phyloP scores from a whole-genome alignment of 2,113 vertebrate species.

The Centrocercus urophasianus region DNA sequence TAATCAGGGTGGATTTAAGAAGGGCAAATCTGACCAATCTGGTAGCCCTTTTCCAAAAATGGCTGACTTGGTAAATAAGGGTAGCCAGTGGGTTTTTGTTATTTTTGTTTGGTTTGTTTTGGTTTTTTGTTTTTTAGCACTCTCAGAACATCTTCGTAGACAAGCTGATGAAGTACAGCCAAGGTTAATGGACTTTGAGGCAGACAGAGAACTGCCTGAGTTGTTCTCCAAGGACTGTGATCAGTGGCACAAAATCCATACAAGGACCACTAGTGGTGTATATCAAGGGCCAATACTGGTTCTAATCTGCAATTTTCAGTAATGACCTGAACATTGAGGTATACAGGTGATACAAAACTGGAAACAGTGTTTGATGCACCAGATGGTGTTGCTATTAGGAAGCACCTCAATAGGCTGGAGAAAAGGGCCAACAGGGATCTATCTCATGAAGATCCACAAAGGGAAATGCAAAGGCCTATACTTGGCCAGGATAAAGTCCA shows the following conservation, averaged over 20 bases:
- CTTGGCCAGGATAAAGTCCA: not conserved
- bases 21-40: not conserved
- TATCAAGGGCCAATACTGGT: not conserved
- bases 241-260: not conserved
- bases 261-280: not conserved
- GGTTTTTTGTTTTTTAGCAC: not conserved
- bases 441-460: not conserved
- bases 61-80: not conserved
- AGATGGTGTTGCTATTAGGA: not conserved
- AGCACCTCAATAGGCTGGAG: not conserved
- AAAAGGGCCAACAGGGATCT: not conserved
- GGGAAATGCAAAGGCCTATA: not conserved
- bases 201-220: not conserved
- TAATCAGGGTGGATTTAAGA: not conserved
- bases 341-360: not conserved
- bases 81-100: not conserved
- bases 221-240: not conserved
- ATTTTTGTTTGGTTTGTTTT: not conserved
- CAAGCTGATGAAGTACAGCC: not conserved
- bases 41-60: not conserved
- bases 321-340: not conserved
- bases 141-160: not conserved
- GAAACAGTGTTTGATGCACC: not conserved
- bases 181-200: accelerated
- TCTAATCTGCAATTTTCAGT: not conserved